Evolutionary conservation across 2,113 vertebrate species (phyloP).

Genomic region (Mastomys natalensis): DNA sequence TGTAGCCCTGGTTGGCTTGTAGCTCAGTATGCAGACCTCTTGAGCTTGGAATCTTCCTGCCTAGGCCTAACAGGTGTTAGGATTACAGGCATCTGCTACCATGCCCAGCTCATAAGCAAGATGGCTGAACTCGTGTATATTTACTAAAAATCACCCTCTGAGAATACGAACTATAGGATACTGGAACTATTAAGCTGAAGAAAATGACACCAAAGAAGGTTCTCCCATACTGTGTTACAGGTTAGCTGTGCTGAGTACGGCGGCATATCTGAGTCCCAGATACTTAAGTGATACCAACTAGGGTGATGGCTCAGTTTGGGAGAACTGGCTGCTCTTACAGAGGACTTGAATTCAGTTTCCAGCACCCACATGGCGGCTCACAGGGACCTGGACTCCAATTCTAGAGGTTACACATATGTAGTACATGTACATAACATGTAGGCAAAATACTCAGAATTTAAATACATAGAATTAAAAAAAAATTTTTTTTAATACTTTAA

Average conservation of each 20-base stretch:
- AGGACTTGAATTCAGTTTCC: not conserved
- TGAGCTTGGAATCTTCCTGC: not conserved
- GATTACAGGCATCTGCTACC: not conserved
- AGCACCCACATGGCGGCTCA: not conserved
- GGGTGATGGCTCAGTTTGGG: not conserved
- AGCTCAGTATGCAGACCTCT: not conserved
- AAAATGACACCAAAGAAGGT: not conserved
- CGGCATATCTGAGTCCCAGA: not conserved
- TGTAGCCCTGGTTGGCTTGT: not conserved
- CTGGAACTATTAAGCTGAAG: conserved; percentile 7
- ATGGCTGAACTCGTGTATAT: not conserved
- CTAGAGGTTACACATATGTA: not conserved
- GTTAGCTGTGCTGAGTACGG: not conserved
- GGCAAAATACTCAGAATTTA: not conserved
- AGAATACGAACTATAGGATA: not conserved
- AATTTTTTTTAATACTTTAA: not conserved
- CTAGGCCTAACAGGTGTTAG: not conserved
- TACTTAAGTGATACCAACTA: not conserved
- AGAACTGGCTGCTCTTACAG: not conserved
- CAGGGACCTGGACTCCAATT: not conserved
- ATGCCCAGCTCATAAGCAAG: not conserved
- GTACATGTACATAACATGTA: not conserved
- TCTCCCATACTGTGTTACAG: conserved; percentile 1
- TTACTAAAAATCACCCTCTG: conserved; percentile 27
- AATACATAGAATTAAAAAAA: not conserved